Base-by-base conservation (phyloP, 2,888 invertebrate genomes). In the Conistra vaccinii region DNA sequence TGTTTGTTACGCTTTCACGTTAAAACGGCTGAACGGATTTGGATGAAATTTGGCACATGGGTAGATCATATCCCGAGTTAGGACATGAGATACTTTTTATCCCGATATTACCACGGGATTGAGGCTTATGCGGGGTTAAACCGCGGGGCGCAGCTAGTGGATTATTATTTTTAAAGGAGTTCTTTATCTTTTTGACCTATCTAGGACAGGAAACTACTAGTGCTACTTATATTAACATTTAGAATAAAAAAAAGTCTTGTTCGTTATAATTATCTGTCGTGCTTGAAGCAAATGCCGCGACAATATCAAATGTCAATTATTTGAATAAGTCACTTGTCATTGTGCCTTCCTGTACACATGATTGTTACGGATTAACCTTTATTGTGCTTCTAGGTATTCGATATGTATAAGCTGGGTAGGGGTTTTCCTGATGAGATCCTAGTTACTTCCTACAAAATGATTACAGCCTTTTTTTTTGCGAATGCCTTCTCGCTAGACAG, bases 251-350 rank as follows among this genome's bases (percentile, higher is more conserved):
- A n/a, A n/a, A n/a, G n/a, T 67, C 39, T 57, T 57, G 39, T 53
- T 62, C 48, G 20, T 69, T 73, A 42, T 45, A 73, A 78, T 63
- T 79, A 63, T n/a, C 5, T 51, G 69, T 84, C 73, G 69, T 71
- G 73, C 32, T 65, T 51, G 60, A 73, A 57, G 58, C 69, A 78
- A 81, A 78, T 80, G 72, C 68, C 76, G 65, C 51, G 69, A 55
- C 75, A 53, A 2, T 65, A 78, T 61, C 53, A 80, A 86, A 83
- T 86, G 85, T 77, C 78, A 85, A 63, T 67, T 73, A 66, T 80
- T 83, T 83, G 51, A 80, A 77, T 85, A 86, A 71, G 76, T 81
- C 81, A 69, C 67, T 66, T 42, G 80, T 76, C 68, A 73, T 10
- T 20, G 67, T 32, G n/a, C 58, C 81, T 87, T 85, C 85, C 80